phyloP scores from a whole-genome alignment of 2,797 vertebrate genomes.

The Sternotherus odoratus region DNA sequence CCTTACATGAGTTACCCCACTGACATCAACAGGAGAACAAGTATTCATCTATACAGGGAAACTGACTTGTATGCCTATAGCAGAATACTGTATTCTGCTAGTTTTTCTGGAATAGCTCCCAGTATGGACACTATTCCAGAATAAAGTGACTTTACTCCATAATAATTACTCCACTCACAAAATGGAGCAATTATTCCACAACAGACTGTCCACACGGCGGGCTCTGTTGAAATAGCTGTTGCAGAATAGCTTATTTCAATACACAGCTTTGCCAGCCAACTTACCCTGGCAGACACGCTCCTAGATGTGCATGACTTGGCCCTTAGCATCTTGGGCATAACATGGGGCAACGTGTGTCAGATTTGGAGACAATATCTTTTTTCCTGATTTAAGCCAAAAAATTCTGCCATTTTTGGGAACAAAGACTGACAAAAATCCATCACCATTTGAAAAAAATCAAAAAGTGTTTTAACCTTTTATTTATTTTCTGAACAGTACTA shows the following conservation, averaged over 20 bases:
- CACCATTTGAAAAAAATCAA: background rate
- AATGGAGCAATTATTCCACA: too few relatives aligned
- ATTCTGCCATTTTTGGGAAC: constrained; percentile 21
- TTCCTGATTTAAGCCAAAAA: constrained; percentile 42
- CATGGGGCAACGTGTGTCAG: constrained; percentile 53
- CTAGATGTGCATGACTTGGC: constrained; percentile 33
- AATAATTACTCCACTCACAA: background rate
- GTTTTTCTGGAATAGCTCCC: too few relatives aligned
- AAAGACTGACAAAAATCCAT: background rate
- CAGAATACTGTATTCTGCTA: background rate
- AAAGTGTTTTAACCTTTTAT: background rate
- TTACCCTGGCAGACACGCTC: background rate
- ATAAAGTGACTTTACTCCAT: background rate
- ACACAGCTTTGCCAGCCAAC: background rate
- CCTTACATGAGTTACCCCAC: background rate
- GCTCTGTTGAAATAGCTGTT: too few relatives aligned
- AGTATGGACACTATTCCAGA: too few relatives aligned
- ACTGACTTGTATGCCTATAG: background rate
- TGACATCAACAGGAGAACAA: rapidly evolving
- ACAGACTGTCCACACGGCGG: too few relatives aligned
- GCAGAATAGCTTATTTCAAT: background rate
- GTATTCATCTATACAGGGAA: background rate
- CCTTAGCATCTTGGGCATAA: background rate
- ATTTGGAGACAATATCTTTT: constrained; percentile 35
- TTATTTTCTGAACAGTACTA: background rate